phyloP scores from a whole-genome alignment of 92 coral and sea anemone genomes.

The Parazoanthus darwini region DNA sequence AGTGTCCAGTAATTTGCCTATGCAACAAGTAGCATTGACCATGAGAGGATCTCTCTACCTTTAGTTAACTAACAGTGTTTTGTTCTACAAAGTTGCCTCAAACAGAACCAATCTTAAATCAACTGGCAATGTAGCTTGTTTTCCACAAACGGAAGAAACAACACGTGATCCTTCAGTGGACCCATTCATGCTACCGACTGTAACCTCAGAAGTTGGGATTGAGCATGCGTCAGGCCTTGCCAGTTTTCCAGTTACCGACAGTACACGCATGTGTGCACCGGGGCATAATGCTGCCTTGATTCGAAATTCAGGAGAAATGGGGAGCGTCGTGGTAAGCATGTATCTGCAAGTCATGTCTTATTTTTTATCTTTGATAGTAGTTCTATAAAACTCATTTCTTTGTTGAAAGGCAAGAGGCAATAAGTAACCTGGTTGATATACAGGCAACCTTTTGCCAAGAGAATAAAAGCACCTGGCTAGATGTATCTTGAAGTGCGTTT shows the following conservation, averaged over 20 bases:
- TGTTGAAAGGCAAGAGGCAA: not conserved
- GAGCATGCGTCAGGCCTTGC: not conserved
- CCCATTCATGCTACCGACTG: not conserved
- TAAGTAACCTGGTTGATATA: not conserved
- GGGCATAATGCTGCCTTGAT: not conserved
- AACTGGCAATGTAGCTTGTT: not conserved
- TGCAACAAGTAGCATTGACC: too few species aligned
- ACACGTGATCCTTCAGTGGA: not conserved
- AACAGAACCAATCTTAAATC: not conserved
- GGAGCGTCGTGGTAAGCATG: not conserved
- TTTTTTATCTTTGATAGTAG: not conserved
- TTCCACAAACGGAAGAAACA: not conserved
- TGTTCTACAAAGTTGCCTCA: slow-evolving; percentile 3
- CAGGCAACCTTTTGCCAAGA: not conserved
- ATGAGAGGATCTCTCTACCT: too few species aligned
- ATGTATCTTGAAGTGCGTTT: too few species aligned
- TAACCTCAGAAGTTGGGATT: not conserved
- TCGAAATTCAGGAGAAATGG: not conserved
- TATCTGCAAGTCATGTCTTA: not conserved
- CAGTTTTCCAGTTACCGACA: not conserved
- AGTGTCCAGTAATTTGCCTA: too few species aligned
- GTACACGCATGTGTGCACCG: not conserved
- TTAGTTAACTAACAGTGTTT: not conserved
- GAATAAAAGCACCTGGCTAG: too few species aligned
- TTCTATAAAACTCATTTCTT: not conserved